Percentiles rank a stretch among this genome's conserved stretches.
phyloP scores from a whole-genome alignment of 2,113 vertebrate species.

The Catharus fuscescens region DNA sequence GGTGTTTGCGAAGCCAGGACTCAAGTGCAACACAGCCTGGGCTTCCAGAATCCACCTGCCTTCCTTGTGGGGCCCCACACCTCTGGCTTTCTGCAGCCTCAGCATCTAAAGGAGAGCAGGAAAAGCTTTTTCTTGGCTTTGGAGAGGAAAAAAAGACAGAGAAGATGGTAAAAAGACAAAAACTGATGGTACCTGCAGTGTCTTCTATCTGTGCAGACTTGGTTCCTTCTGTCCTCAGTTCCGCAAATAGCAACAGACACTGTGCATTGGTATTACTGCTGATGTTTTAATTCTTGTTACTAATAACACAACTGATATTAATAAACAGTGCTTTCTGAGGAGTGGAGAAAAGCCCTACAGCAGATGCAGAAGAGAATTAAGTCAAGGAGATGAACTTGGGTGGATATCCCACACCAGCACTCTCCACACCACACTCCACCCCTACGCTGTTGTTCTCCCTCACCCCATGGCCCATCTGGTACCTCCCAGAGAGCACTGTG shows the following conservation, averaged over 20 bases:
- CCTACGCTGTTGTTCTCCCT: fast-evolving
- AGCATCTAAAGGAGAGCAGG: not conserved
- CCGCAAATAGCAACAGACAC: not conserved
- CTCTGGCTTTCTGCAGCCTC: not conserved
- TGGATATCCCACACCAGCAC: not conserved
- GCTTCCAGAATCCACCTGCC: not conserved
- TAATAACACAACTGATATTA: not conserved
- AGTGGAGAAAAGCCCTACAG: not conserved
- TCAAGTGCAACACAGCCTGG: not conserved
- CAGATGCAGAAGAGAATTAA: not conserved
- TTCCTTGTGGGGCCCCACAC: not conserved
- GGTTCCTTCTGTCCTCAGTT: not conserved
- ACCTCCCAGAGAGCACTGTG: not conserved
- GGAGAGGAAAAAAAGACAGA: not conserved
- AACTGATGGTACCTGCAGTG: not conserved
- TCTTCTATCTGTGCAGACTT: not conserved
- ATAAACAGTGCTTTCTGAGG: not conserved
- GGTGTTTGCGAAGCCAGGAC: not conserved
- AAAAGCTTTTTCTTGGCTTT: not conserved
- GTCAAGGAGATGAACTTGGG: not conserved
- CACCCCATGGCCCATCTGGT: not conserved
- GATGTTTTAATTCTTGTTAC: not conserved
- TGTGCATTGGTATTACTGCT: not conserved
- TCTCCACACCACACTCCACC: fast-evolving
- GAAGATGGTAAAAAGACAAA: not conserved